These are phyloP conservation scores for Oncorhynchus nerka DNA, from an alignment of 2,113 vertebrate species.

Conservation along the genomic window DNA sequence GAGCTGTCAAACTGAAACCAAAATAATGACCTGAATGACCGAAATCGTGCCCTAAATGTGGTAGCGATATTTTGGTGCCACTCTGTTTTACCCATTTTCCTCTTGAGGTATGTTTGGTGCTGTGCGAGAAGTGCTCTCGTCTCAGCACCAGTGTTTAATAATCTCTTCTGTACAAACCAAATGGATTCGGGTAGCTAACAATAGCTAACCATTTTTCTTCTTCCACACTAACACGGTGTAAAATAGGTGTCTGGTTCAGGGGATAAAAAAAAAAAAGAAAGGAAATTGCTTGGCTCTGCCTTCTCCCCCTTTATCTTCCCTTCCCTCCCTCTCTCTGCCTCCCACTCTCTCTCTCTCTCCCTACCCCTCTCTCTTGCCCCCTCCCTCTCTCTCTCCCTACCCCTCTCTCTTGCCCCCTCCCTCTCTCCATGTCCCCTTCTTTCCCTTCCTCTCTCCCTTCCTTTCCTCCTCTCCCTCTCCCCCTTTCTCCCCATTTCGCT, in stretches of 20 bases:
- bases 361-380: too few species aligned
- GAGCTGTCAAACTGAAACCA: neutral
- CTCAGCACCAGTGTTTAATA: neutral
- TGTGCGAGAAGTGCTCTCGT: neutral
- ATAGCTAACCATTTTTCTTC: too few species aligned
- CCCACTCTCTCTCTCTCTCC: too few species aligned
- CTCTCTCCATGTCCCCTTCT: too few species aligned
- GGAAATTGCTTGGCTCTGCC: slow-evolving; percentile 10
- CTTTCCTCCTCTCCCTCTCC: too few species aligned
- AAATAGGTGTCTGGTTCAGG: slow-evolving; percentile 16
- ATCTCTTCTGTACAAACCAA: neutral
- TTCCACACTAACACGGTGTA: neutral
- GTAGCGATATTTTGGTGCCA: too few species aligned
- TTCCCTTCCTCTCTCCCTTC: too few species aligned
- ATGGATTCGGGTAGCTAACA: neutral
- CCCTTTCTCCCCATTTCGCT: too few species aligned
- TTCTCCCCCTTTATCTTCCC: neutral
- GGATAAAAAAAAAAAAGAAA: neutral
- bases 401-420: neutral
- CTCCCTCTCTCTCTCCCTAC: neutral
- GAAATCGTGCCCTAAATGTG: too few species aligned
- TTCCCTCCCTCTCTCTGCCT: too few species aligned
- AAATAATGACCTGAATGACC: neutral
- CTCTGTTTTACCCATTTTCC: neutral
- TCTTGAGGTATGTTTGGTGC: neutral